Percentiles rank a stretch among this genome's conserved stretches.
Conservation (phyloP, 2,797 vertebrate genomes). For the Graptemys geographica region DNA sequence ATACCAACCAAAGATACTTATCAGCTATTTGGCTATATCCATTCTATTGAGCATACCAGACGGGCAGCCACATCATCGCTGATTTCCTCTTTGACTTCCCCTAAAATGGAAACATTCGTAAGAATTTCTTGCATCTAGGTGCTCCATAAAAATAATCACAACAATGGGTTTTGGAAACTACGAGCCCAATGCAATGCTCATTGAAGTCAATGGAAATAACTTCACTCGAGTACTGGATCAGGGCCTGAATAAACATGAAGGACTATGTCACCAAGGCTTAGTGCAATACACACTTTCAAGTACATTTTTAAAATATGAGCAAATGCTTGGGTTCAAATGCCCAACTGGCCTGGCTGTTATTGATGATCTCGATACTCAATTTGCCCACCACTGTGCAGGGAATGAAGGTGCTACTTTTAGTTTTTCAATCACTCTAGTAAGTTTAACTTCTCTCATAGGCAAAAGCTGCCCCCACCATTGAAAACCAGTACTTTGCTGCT, state of each 20-base stretch:
- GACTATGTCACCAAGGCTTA: neutral
- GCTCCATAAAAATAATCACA: neutral
- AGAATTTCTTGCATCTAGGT: neutral
- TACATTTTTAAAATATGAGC: neutral
- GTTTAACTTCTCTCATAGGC: neutral
- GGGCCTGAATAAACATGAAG: neutral
- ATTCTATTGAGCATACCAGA: neutral
- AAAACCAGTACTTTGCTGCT: neutral
- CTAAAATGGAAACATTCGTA: constrained; percentile 42
- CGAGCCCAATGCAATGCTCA: neutral
- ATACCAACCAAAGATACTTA: neutral
- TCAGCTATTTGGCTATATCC: neutral
- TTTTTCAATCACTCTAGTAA: no score
- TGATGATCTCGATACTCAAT: neutral
- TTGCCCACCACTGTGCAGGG: neutral
- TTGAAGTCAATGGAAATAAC: neutral
- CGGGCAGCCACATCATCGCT: neutral
- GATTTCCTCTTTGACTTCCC: constrained; percentile 10
- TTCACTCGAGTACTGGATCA: neutral
- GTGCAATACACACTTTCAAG: neutral
- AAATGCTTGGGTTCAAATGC: neutral
- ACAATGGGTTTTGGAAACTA: neutral
- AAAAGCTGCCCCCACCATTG: neutral
- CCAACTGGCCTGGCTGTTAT: neutral
- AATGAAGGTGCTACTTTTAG: neutral